Evolutionary conservation across 1,140 invertebrate species (phyloP).

Genomic region (Trinorchestia longiramus): DNA sequence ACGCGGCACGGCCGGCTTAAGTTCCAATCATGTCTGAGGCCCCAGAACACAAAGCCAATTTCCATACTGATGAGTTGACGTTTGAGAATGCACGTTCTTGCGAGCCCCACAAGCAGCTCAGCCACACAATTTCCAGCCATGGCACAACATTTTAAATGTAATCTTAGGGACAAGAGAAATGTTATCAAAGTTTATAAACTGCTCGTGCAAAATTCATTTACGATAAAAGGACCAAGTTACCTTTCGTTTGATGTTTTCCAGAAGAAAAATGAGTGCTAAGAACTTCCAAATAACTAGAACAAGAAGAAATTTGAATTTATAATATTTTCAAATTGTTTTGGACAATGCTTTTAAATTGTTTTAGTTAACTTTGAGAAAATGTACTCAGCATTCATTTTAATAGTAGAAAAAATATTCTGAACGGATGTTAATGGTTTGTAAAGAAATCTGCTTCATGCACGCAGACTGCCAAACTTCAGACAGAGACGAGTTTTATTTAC

Average conservation of each 20-base stretch:
- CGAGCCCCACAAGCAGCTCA: background rate
- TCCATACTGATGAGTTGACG: background rate
- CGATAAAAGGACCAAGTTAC: background rate
- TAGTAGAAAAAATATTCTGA: background rate
- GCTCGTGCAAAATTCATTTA: background rate
- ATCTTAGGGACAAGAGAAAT: background rate
- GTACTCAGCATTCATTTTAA: background rate
- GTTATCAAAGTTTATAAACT: background rate
- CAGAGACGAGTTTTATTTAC: background rate
- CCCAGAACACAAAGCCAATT: background rate
- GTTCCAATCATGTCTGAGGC: background rate
- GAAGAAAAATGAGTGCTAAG: background rate
- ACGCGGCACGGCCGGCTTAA: no score
- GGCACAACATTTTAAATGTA: background rate
- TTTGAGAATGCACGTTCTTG: background rate
- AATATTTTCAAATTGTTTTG: background rate
- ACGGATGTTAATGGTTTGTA: background rate
- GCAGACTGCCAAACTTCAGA: background rate
- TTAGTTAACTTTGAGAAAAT: no score
- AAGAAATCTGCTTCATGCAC: background rate
- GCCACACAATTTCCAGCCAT: background rate
- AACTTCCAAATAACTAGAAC: background rate
- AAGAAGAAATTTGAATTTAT: background rate
- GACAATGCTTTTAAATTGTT: background rate
- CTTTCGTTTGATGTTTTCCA: background rate